A percentile compares a stretch with the other conserved stretches of the same genome.
Evolutionary conservation across 2,797 vertebrate species (phyloP).

Genomic region (Pogoniulus pusillus): DNA sequence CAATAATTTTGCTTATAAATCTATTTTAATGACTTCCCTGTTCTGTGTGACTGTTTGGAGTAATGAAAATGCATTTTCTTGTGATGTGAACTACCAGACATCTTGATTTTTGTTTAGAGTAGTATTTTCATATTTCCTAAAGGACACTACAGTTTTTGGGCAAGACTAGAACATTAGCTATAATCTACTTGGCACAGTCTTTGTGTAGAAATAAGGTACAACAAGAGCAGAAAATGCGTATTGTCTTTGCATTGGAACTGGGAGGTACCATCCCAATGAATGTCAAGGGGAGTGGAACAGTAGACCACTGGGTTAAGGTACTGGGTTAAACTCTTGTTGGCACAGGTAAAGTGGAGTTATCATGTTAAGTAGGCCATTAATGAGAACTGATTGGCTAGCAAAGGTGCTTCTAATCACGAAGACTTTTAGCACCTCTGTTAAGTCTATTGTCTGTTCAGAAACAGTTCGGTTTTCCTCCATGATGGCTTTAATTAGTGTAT

Average conservation of each 20-base stretch:
- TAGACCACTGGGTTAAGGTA: background rate
- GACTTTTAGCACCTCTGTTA: background rate
- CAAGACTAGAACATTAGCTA: background rate
- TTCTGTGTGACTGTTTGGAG: constrained; percentile 16
- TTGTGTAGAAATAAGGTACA: background rate
- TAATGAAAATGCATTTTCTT: constrained; percentile 1
- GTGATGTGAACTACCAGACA: background rate
- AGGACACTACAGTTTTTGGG: background rate
- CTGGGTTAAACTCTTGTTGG: background rate
- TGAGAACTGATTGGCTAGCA: background rate
- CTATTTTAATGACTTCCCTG: constrained; percentile 24
- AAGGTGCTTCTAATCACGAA: background rate
- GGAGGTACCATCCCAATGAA: background rate
- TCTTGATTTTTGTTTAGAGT: background rate
- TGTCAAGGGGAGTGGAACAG: background rate
- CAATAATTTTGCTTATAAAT: constrained; percentile 57
- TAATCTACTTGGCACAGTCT: background rate
- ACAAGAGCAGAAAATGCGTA: background rate
- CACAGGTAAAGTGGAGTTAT: background rate
- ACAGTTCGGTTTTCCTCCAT: background rate
- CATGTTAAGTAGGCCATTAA: background rate
- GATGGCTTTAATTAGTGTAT: background rate
- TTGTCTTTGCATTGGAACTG: background rate
- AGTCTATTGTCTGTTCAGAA: background rate
- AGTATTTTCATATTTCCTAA: background rate